Percentiles rank a stretch among this genome's conserved stretches.
phyloP scores from a whole-genome alignment of 2,888 invertebrate genomes.

The Eupithecia subfuscata region DNA sequence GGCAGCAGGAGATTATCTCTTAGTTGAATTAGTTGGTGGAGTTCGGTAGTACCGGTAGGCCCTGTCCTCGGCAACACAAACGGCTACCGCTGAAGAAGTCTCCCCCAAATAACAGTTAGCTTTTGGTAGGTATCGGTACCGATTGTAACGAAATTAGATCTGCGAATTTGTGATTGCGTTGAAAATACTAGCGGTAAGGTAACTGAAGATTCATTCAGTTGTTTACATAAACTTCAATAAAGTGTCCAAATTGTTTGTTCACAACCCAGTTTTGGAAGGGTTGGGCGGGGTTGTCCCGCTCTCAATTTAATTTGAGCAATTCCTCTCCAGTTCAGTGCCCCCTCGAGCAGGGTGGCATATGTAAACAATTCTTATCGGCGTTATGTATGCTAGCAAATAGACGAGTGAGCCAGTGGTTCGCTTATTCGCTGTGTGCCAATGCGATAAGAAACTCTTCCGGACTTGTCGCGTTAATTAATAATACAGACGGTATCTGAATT shows the following conservation, averaged over 20 bases:
- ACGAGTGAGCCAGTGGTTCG: slow-evolving; percentile 20
- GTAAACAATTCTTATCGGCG: slow-evolving; percentile 17
- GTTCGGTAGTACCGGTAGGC: too few relatives aligned
- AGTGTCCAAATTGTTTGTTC: neutral
- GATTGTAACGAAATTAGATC: neutral
- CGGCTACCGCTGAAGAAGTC: too few relatives aligned
- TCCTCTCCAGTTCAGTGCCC: slow-evolving; percentile 16
- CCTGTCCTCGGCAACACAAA: too few relatives aligned
- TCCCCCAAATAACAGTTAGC: too few relatives aligned
- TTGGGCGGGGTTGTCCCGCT: neutral
- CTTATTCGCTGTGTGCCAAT: slow-evolving; percentile 20
- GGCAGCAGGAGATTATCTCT: too few relatives aligned
- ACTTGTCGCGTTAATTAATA: slow-evolving; percentile 27
- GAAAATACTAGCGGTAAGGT: neutral
- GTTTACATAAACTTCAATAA: neutral
- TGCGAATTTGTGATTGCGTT: neutral
- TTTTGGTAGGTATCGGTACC: neutral
- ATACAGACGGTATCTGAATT: neutral
- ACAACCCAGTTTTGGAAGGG: neutral
- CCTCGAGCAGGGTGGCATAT: slow-evolving; percentile 15
- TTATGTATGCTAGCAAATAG: slow-evolving; percentile 9
- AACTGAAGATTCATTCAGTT: neutral
- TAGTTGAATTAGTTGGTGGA: too few relatives aligned
- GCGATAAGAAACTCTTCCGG: slow-evolving; percentile 33
- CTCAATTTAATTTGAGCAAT: slow-evolving; percentile 10